Percentiles rank a stretch among this genome's conserved stretches.
Evolutionary conservation across 2,113 vertebrate species (phyloP).

Genomic region (Sialia sialis): DNA sequence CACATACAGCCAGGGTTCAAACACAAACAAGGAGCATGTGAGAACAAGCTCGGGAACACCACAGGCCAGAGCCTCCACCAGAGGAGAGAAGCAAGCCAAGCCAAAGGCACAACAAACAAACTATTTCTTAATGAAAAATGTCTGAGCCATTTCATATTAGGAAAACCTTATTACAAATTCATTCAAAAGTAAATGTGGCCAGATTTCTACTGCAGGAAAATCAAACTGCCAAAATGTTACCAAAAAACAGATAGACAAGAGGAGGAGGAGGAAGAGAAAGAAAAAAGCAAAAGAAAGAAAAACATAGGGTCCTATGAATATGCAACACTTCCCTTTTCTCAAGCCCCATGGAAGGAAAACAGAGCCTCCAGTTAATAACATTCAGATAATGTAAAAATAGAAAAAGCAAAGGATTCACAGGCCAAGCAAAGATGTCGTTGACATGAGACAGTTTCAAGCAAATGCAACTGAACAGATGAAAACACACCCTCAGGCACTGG

Average conservation of each 20-base stretch:
- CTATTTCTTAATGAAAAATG: background rate
- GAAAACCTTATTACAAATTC: background rate
- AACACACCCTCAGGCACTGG: background rate
- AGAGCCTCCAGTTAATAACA: slow-evolving; percentile 16
- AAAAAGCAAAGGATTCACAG: slow-evolving; percentile 15
- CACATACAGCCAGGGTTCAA: background rate
- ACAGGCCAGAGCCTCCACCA: background rate
- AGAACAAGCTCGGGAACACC: background rate
- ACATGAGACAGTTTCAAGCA: slow-evolving; percentile 28
- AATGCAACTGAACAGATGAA: slow-evolving; percentile 40
- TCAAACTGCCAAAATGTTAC: background rate
- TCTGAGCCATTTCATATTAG: background rate
- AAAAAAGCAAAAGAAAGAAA: background rate
- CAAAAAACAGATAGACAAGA: background rate
- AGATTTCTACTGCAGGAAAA: background rate
- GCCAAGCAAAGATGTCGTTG: background rate
- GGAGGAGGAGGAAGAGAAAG: background rate
- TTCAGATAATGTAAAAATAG: slow-evolving; percentile 1
- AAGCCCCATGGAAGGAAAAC: background rate
- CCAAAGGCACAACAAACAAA: background rate
- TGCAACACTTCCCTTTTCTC: background rate
- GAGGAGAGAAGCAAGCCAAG: background rate
- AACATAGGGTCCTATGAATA: background rate
- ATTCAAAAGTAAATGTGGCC: background rate
- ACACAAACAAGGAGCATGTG: background rate